A percentile compares a stretch with the other conserved stretches of the same genome.
These are phyloP conservation scores for Habropoda laboriosa DNA, from an alignment of 1,140 invertebrate genomes.

Conservation along the genomic window DNA sequence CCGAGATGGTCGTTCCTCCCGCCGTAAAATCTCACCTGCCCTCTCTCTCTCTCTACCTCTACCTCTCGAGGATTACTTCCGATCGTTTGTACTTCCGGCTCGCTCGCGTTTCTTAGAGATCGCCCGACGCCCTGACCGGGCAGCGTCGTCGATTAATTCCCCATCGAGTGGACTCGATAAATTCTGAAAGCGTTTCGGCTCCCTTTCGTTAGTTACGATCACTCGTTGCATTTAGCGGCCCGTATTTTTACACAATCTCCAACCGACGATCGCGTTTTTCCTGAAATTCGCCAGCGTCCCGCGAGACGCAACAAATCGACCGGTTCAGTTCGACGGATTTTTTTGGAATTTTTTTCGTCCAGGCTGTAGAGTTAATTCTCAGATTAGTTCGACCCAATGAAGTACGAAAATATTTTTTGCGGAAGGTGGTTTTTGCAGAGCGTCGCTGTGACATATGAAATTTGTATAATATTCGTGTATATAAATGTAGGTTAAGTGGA, in stretches of 20 bases:
- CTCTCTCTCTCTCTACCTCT: too few relatives aligned
- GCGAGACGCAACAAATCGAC: background rate
- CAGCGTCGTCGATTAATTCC: conserved; percentile 37
- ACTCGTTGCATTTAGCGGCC: conserved; percentile 24
- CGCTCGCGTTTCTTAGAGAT: conserved; percentile 26
- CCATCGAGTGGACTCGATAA: conserved; percentile 34
- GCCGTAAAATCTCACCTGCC: conserved; percentile 21
- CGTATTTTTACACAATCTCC: conserved; percentile 5
- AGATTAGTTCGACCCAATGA: too few relatives aligned
- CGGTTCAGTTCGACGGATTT: background rate
- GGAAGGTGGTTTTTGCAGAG: too few relatives aligned
- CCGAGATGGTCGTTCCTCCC: conserved; percentile 7
- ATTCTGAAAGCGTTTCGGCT: conserved; percentile 26
- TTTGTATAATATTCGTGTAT: too few relatives aligned
- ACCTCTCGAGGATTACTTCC: conserved; percentile 42
- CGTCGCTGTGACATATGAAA: too few relatives aligned
- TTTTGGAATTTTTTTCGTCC: too few relatives aligned
- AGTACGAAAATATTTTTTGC: too few relatives aligned
- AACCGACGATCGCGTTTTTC: background rate
- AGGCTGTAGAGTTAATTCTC: too few relatives aligned
- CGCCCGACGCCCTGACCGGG: background rate
- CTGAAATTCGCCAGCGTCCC: background rate
- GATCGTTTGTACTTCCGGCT: conserved; percentile 48
- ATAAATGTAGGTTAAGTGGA: too few relatives aligned
- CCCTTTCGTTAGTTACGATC: conserved; percentile 20